Base-by-base conservation (phyloP, 1,140 invertebrate species). In the Helicoverpa armigera region DNA sequence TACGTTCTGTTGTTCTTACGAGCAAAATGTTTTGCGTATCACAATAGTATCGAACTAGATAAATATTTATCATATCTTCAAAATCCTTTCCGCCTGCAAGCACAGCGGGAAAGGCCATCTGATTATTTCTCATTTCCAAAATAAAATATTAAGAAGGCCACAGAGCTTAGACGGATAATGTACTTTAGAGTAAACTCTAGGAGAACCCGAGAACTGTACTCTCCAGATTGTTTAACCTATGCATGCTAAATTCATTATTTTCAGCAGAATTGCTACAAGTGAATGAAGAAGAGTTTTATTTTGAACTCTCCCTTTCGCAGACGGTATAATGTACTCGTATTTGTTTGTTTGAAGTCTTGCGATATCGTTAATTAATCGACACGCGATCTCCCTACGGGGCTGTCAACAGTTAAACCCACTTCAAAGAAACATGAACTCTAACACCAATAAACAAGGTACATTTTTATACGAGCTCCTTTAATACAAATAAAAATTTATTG, bases 311-410 rank as follows among this genome's bases (percentile, higher is more conserved):
- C 35, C 35, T 7, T 43, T 43, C 35, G 5, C 35, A 43, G 35
- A 7, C 11, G 58, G 10, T 13, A 60, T 2, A 0, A 43, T 54
- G 4, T 43, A 31, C 31, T 43, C 35, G 12, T 10, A 12, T 2
- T 65, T 43, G 3, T 48, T 67, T 67, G 50, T 69, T 69, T 18
- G 11, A 43, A 69, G 16, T 50, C 16, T 50, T 43, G 16, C 43
- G 23, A 16, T 43, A 23, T 18, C 65, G 18, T 69, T 50, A 69
- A 69, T 69, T 69, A 69, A 69, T 69, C 65, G 65, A 69, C 65
- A 69, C 65, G 65, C 43, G 50, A 69, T 2, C 65, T 12, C 65
- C 65, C 31, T 48, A 69, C 1, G 43, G 43, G 11, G 43, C 16
- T 69, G 16, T 69, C 65, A 50, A 51, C 65, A 69, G 10, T 3